phyloP scores from a whole-genome alignment of 1,140 invertebrate genomes.

The Trichomalopsis sarcophagae region DNA sequence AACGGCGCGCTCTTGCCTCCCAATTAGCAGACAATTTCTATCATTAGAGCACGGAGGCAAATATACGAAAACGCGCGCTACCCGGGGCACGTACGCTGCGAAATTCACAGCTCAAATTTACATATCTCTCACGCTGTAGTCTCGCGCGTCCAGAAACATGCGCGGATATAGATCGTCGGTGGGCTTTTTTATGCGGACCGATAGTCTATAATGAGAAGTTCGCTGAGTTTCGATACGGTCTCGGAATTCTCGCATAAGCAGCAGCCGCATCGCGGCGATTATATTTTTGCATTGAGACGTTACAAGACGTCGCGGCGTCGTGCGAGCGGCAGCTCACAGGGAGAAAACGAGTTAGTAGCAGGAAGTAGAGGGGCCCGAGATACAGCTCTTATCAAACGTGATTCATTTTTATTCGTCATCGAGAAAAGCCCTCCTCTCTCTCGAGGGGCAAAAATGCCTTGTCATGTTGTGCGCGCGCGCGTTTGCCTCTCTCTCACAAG shows the following conservation, averaged over 20 bases:
- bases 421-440: background rate
- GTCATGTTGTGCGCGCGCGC: background rate
- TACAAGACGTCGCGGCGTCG: slow-evolving; percentile 4
- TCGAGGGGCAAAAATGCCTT: background rate
- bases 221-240: slow-evolving; percentile 24
- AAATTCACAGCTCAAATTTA: no score
- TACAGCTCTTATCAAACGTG: slow-evolving; percentile 14
- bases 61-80: no score
- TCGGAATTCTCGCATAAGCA: background rate
- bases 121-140: background rate
- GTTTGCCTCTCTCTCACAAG: background rate
- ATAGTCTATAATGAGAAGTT: slow-evolving; percentile 2
- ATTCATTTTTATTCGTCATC: slow-evolving; percentile 25
- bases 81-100: no score
- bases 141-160: background rate
- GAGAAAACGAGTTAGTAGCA: slow-evolving; percentile 27
- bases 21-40: slow-evolving; percentile 1
- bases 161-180: background rate
- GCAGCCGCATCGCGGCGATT: slow-evolving; percentile 5
- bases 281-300: slow-evolving; percentile 38
- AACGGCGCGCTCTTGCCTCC: background rate
- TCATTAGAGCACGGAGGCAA: background rate
- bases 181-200: background rate
- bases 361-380: background rate
- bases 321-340: background rate